phyloP scores from a whole-genome alignment of 1,140 invertebrate species.

The Brachionus rotundiformis region DNA sequence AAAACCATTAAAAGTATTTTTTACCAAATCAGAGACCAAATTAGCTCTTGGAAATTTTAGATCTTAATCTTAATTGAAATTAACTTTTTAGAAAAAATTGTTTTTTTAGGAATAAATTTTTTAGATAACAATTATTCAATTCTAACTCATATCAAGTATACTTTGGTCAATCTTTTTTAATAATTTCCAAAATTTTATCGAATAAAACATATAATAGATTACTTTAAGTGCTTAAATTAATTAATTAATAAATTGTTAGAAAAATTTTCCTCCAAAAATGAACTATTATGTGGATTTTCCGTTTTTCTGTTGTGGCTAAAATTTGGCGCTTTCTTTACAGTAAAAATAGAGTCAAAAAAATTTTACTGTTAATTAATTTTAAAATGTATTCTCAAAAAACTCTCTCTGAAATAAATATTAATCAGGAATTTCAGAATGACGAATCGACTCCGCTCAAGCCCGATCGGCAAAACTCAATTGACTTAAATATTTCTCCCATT shows the following conservation, averaged over 20 bases:
- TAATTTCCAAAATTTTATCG: background rate
- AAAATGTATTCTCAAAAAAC: background rate
- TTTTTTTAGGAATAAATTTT: too few species aligned
- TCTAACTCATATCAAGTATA: too few species aligned
- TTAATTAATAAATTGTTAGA: too few species aligned
- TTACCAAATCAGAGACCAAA: too few species aligned
- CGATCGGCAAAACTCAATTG: background rate
- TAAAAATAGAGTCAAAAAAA: background rate
- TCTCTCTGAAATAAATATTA: background rate
- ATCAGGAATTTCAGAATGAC: background rate
- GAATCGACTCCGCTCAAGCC: background rate
- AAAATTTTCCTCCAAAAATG: background rate
- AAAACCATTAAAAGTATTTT: too few species aligned
- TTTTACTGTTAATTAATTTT: background rate
- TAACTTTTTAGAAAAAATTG: too few species aligned
- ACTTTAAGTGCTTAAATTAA: too few species aligned
- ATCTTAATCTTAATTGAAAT: too few species aligned
- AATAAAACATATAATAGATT: too few species aligned
- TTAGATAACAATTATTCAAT: too few species aligned
- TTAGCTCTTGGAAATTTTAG: too few species aligned
- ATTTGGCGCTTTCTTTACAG: background rate
- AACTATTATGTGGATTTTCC: background rate
- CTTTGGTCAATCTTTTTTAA: too few species aligned
- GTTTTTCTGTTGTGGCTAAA: background rate
- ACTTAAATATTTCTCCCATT: background rate